Conservation (phyloP, 2,888 invertebrate genomes). For the Dexiosoma caninum region DNA sequence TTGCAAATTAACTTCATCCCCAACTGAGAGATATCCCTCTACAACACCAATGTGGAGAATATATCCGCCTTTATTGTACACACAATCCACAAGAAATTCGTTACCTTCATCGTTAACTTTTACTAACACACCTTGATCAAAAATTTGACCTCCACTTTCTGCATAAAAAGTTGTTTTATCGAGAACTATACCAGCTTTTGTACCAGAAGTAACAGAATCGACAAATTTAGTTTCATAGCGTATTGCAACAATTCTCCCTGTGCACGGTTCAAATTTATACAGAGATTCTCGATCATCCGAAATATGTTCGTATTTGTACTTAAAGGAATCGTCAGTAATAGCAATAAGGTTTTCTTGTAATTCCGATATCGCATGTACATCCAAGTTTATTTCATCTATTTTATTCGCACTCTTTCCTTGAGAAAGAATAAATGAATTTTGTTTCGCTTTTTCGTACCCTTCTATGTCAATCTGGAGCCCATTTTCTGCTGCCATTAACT, state of each 20-base stretch:
- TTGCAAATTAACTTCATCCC: slow-evolving; percentile 89
- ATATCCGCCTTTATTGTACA: slow-evolving; percentile 97
- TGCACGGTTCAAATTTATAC: slow-evolving; percentile 87
- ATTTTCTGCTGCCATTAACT: slow-evolving; percentile 98
- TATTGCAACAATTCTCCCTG: slow-evolving; percentile 89
- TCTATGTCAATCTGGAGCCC: slow-evolving; percentile 91
- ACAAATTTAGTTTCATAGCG: slow-evolving; percentile 91
- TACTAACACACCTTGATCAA: slow-evolving; percentile 94
- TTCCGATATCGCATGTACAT: slow-evolving; percentile 96
- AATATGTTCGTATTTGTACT: slow-evolving; percentile 90
- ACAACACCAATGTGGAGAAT: slow-evolving; percentile 94
- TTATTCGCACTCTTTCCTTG: slow-evolving; percentile 90
- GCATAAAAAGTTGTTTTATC: slow-evolving; percentile 98
- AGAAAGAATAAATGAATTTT: slow-evolving; percentile 91
- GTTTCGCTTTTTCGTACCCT: slow-evolving; percentile 94
- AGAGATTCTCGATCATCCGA: slow-evolving; percentile 83
- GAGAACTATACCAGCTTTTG: slow-evolving; percentile 94
- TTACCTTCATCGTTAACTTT: slow-evolving; percentile 90
- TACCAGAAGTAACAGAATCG: slow-evolving; percentile 86
- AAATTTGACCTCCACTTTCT: slow-evolving; percentile 99
- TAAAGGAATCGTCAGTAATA: slow-evolving; percentile 92
- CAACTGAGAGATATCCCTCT: slow-evolving; percentile 89
- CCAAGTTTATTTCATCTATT: slow-evolving; percentile 91
- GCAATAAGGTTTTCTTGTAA: slow-evolving; percentile 87
- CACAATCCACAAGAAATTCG: slow-evolving; percentile 94